phyloP scores from a whole-genome alignment of 2,113 vertebrate species.

The Notothenia rossii region DNA sequence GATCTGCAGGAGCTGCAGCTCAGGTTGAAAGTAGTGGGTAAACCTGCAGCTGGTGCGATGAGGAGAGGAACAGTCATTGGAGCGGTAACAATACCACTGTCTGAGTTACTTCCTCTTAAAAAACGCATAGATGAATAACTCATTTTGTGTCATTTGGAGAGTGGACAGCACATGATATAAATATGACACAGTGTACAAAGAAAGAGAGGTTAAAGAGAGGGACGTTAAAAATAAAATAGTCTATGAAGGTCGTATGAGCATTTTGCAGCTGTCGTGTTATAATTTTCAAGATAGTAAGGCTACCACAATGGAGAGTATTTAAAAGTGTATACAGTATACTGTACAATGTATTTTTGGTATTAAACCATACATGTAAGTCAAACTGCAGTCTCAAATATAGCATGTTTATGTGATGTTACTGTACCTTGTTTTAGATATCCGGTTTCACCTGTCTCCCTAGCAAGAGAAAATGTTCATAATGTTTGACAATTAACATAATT shows the following conservation, averaged over 20 bases:
- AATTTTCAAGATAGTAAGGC: not conserved
- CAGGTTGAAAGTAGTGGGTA: constrained; percentile 79
- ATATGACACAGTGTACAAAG: not conserved
- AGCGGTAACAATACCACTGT: constrained; percentile 72
- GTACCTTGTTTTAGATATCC: not conserved
- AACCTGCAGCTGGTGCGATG: constrained; percentile 62
- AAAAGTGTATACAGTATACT: not conserved
- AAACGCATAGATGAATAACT: constrained; percentile 1
- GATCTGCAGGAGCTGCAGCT: constrained; percentile 72
- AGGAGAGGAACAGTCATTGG: constrained; percentile 74
- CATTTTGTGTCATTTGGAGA: not conserved
- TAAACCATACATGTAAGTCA: not conserved
- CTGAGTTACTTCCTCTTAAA: constrained; percentile 67
- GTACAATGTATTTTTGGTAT: not conserved
- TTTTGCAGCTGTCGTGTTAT: not conserved
- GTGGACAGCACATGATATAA: not conserved
- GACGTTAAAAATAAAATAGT: not conserved
- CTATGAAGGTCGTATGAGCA: not conserved
- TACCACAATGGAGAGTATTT: not conserved
- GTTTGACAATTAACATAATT: not conserved
- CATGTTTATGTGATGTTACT: not conserved
- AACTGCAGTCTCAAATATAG: not conserved
- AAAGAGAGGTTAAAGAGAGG: not conserved
- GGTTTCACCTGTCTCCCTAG: not conserved
- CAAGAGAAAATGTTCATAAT: not conserved